phyloP scores from a whole-genome alignment of 2,888 invertebrate species.

The Julus scandinavius region DNA sequence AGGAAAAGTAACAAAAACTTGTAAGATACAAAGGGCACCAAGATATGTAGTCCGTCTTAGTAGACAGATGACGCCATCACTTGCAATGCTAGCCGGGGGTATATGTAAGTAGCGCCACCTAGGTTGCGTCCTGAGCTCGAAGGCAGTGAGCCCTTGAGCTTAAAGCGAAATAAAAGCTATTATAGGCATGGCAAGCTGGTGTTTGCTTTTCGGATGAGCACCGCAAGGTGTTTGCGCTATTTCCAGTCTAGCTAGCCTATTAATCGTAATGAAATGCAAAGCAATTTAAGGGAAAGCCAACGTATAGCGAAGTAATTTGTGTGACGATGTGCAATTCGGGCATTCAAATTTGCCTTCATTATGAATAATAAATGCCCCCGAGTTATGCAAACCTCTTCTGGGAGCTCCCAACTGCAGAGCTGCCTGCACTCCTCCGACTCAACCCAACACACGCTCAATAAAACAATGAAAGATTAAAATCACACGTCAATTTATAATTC shows the following conservation, averaged over 20 bases:
- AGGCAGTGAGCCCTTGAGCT: background rate
- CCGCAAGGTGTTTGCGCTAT: slow-evolving; percentile 38
- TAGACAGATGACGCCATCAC: background rate
- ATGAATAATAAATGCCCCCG: slow-evolving; percentile 50
- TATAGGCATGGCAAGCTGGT: slow-evolving; percentile 27
- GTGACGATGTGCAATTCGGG: slow-evolving; percentile 49
- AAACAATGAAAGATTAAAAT: slow-evolving; percentile 50
- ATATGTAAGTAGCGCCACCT: background rate
- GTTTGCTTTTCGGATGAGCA: slow-evolving; percentile 42
- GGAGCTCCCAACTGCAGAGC: slow-evolving; percentile 32
- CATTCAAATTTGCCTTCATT: slow-evolving; percentile 50
- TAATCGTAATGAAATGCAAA: slow-evolving; percentile 43
- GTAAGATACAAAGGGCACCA: background rate
- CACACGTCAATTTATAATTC: slow-evolving; percentile 43
- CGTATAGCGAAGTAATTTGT: slow-evolving; percentile 47
- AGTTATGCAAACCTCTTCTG: slow-evolving; percentile 49
- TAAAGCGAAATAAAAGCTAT: background rate
- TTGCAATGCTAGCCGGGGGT: background rate
- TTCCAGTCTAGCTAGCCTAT: slow-evolving; percentile 44
- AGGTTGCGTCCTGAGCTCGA: background rate
- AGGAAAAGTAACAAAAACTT: too few species aligned
- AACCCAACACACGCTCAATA: slow-evolving; percentile 39
- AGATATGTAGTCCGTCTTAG: background rate
- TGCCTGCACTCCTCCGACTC: slow-evolving; percentile 20
- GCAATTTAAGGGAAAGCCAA: slow-evolving; percentile 44